These are phyloP conservation scores for Rhodeus uyekii DNA, from an alignment of 2,797 vertebrate genomes.

Conservation along the genomic window DNA sequence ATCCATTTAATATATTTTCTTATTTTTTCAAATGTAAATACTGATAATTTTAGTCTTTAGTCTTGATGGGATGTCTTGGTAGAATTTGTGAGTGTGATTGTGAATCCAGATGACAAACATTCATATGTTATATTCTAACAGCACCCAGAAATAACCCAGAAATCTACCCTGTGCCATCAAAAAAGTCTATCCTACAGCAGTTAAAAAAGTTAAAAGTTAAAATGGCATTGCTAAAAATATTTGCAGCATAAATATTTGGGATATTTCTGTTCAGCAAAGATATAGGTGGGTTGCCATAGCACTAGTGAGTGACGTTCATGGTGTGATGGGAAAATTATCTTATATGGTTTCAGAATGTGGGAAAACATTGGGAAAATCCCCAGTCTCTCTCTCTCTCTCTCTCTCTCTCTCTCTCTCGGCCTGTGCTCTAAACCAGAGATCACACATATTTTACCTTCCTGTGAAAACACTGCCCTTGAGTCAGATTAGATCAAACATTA, in stretches of 20 bases:
- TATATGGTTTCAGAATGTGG: conserved; percentile 31
- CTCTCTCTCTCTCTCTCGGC: neutral
- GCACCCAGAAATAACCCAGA: neutral
- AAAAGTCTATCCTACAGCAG: neutral
- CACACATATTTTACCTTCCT: conserved; percentile 4
- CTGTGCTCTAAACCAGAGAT: neutral
- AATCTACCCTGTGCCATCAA: neutral
- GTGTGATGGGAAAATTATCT: conserved; percentile 15
- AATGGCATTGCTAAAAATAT: conserved; percentile 34
- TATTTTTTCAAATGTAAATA: neutral
- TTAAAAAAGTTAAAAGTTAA: too few species aligned
- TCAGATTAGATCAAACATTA: conserved; percentile 17
- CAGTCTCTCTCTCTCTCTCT: neutral
- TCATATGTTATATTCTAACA: neutral
- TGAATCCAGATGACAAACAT: neutral
- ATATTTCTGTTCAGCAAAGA: conserved; percentile 27
- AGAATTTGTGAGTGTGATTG: neutral
- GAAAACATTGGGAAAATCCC: conserved; percentile 38
- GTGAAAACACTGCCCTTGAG: conserved; percentile 37
- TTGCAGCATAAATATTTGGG: conserved; percentile 16
- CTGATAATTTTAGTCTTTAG: neutral
- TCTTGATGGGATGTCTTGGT: neutral
- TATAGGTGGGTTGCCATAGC: conserved; percentile 12
- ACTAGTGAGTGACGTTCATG: conserved; percentile 18
- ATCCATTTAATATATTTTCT: neutral